Conservation (phyloP, 2,113 vertebrate species). For the Esox niger region DNA sequence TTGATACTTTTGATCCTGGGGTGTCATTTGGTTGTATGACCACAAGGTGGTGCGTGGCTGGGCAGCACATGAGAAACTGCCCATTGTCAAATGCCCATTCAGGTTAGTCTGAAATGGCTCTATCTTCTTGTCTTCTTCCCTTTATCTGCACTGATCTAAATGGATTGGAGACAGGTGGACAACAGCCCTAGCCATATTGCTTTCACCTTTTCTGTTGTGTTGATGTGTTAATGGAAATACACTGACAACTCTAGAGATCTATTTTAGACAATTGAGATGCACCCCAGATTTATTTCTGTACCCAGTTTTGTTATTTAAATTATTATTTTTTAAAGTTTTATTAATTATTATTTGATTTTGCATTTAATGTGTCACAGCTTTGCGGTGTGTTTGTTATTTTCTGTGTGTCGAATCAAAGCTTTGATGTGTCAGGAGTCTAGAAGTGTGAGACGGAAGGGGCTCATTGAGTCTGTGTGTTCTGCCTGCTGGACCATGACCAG, state of each 20-base stretch:
- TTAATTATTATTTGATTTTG: constrained; percentile 52
- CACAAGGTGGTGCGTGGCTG: constrained; percentile 50
- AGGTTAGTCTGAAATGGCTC: neutral
- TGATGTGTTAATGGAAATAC: too few relatives aligned
- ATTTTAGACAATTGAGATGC: constrained; percentile 40
- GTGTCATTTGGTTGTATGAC: constrained; percentile 23
- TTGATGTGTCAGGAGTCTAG: constrained; percentile 7
- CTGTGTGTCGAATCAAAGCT: constrained; percentile 37
- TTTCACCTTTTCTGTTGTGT: too few relatives aligned
- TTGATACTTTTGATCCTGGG: constrained; percentile 56
- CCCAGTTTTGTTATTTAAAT: constrained; percentile 49
- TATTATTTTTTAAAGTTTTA: constrained; percentile 55
- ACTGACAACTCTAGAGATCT: constrained; percentile 49
- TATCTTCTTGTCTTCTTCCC: neutral
- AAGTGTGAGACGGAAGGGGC: neutral
- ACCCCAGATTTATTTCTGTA: constrained; percentile 32
- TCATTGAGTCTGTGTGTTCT: neutral
- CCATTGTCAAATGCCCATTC: too few relatives aligned
- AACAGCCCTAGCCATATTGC: too few relatives aligned
- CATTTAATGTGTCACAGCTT: constrained; percentile 23
- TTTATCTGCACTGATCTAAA: too few relatives aligned
- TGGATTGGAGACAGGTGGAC: too few relatives aligned
- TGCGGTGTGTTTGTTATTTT: constrained; percentile 31
- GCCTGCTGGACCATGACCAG: neutral
- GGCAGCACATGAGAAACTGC: constrained; percentile 32